These are phyloP conservation scores for Cantharis flavilabris DNA, from an alignment of 2,888 invertebrate species.

Conservation along the genomic window DNA sequence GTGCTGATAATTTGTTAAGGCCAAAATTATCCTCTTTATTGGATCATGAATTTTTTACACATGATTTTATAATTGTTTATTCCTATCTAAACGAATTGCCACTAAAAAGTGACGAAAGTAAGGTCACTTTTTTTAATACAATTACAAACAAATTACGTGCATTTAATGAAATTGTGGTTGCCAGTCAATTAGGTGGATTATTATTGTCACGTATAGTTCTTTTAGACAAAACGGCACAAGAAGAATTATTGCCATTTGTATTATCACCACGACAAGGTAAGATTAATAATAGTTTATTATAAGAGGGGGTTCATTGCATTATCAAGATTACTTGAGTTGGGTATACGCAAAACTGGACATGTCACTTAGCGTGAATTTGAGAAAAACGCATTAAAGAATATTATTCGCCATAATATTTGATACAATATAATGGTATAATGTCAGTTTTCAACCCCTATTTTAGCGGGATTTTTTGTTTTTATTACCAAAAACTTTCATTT, in stretches of 20 bases:
- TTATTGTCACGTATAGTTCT: constrained; percentile 84
- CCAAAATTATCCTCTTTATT: constrained; percentile 70
- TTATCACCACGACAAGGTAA: constrained; percentile 67
- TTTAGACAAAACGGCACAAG: constrained; percentile 79
- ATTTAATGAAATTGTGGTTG: constrained; percentile 82
- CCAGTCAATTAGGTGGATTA: constrained; percentile 76
- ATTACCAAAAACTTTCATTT: too few species aligned
- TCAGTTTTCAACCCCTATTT: too few species aligned
- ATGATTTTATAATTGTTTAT: constrained; percentile 83
- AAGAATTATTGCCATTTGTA: constrained; percentile 70
- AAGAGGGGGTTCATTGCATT: too few species aligned
- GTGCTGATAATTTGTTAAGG: constrained; percentile 65
- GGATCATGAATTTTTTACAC: constrained; percentile 78
- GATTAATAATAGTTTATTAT: background rate
- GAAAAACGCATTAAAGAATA: too few species aligned
- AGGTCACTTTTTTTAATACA: constrained; percentile 75
- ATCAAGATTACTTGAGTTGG: too few species aligned
- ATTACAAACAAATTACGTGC: constrained; percentile 69
- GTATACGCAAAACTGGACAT: too few species aligned
- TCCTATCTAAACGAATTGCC: constrained; percentile 83
- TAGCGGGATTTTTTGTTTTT: too few species aligned
- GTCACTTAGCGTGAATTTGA: too few species aligned
- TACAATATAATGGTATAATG: too few species aligned
- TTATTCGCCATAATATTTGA: too few species aligned
- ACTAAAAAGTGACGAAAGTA: constrained; percentile 76